phyloP scores from a whole-genome alignment of 1,140 invertebrate species.

The Liolophura sinensis region DNA sequence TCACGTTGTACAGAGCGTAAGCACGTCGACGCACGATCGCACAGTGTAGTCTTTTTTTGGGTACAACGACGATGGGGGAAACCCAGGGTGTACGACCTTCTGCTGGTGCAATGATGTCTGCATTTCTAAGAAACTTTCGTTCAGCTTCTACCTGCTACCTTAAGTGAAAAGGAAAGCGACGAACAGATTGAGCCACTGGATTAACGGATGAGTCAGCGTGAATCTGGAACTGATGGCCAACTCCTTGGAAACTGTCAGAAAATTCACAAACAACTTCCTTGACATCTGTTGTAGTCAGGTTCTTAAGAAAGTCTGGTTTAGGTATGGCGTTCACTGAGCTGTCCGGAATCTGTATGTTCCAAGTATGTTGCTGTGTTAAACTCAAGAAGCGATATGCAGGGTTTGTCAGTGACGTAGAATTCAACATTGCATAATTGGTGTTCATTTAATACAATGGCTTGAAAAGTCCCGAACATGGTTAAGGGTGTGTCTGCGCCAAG shows the following conservation, averaged over 20 bases:
- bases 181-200: background rate
- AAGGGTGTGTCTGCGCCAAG: too few relatives aligned
- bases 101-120: conserved; percentile 19
- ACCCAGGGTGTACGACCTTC: conserved; percentile 14
- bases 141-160: conserved; percentile 8
- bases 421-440: too few relatives aligned
- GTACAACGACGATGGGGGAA: conserved; percentile 8
- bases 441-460: too few relatives aligned
- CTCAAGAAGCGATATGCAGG: too few relatives aligned
- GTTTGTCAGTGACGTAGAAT: too few relatives aligned
- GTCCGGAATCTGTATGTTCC: too few relatives aligned
- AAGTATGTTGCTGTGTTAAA: too few relatives aligned
- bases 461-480: too few relatives aligned
- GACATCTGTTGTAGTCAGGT: too few relatives aligned
- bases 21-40: conserved; percentile 29
- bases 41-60: conserved; percentile 19
- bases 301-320: too few relatives aligned
- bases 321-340: too few relatives aligned
- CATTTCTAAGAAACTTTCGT: conserved; percentile 2
- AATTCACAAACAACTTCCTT: background rate
- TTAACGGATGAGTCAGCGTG: too few relatives aligned
- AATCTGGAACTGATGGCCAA: conserved; percentile 3
- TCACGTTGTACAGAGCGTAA: conserved; percentile 14
- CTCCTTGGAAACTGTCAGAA: background rate
- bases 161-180: conserved; percentile 11